These are phyloP conservation scores for Sphaeramia orbicularis DNA, from an alignment of 2,797 vertebrate genomes.

Conservation along the genomic window DNA sequence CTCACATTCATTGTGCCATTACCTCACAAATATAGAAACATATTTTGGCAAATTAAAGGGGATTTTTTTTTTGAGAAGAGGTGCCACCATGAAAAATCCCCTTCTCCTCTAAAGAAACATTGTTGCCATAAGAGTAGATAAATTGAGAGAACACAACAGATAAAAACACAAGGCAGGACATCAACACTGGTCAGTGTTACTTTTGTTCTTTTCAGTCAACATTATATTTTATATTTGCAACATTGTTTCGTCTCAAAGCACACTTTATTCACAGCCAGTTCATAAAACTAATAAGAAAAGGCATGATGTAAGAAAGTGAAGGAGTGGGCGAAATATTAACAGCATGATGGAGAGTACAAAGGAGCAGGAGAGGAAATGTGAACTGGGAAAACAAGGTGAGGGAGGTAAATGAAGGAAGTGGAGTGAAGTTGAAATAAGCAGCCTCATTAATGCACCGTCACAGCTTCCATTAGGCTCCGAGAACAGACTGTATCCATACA, in stretches of 20 bases:
- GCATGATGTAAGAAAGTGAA: conserved; percentile 46
- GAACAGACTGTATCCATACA: conserved; percentile 80
- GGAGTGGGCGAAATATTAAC: conserved; percentile 44
- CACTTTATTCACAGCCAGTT: conserved; percentile 8
- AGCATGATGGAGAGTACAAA: conserved; percentile 30
- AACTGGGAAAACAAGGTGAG: conserved; percentile 56
- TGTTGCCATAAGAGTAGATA: conserved; percentile 1
- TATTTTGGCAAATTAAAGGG: no score
- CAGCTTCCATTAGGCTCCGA: conserved; percentile 90
- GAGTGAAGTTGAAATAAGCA: conserved; percentile 86
- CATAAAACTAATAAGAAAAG: conserved; percentile 35
- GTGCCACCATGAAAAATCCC: neutral
- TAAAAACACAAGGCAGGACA: conserved; percentile 7
- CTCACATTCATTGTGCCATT: no score
- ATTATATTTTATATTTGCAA: conserved; percentile 12
- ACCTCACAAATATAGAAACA: no score
- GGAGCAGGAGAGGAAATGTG: conserved; percentile 58
- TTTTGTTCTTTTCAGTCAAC: neutral
- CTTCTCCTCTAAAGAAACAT: neutral
- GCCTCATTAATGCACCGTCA: conserved; percentile 92
- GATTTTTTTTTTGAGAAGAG: neutral
- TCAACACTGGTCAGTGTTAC: conserved; percentile 3
- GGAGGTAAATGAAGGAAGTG: conserved; percentile 67
- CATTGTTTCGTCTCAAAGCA: conserved; percentile 37
- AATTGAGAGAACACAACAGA: conserved; percentile 3